These are phyloP conservation scores for Emys orbicularis DNA, from an alignment of 2,797 vertebrate genomes.

Conservation along the genomic window DNA sequence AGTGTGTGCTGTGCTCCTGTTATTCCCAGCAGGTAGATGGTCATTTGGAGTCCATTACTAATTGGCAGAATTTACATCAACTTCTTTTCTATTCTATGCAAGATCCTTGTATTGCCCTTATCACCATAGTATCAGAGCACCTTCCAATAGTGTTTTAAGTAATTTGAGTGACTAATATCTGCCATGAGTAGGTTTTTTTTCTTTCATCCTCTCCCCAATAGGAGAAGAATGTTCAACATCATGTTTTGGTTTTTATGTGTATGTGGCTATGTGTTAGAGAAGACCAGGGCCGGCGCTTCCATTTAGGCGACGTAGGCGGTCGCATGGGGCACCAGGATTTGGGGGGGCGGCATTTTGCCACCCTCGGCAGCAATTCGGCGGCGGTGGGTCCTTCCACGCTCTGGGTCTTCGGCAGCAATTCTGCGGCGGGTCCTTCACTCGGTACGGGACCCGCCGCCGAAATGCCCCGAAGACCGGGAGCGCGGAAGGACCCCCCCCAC, in stretches of 20 bases:
- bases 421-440: too few relatives aligned
- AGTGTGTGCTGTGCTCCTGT: neutral
- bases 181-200: neutral
- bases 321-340: too few relatives aligned
- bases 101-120: neutral
- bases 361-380: too few relatives aligned
- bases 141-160: neutral
- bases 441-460: too few relatives aligned
- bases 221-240: neutral
- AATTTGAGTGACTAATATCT: neutral
- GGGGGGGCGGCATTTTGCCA: too few relatives aligned
- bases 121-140: neutral
- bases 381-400: too few relatives aligned
- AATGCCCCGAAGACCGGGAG: too few relatives aligned
- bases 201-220: accelerated
- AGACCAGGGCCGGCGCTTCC: too few relatives aligned
- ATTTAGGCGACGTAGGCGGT: too few relatives aligned
- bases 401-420: too few relatives aligned
- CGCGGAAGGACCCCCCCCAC: too few relatives aligned
- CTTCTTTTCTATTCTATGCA: neutral
- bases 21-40: neutral
- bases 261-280: neutral
- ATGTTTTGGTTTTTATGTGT: neutral
- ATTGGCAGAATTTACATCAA: neutral
- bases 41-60: neutral